Base-by-base conservation (phyloP, 2,888 invertebrate species). In the Drosophila robusta region DNA sequence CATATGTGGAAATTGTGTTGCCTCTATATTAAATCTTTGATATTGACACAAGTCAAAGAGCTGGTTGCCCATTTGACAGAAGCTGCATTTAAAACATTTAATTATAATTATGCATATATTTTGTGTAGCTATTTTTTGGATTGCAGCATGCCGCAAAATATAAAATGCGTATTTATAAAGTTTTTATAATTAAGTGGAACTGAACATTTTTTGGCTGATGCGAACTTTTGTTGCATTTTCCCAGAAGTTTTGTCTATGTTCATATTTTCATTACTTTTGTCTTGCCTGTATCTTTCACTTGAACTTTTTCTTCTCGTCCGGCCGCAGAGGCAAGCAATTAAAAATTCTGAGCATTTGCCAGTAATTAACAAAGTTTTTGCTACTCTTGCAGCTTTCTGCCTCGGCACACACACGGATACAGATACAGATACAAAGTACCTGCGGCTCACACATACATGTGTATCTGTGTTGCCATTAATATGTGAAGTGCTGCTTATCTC, bases 361-460 rank as follows among this genome's bases (percentile, higher is more conserved):
- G 29, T 56, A 68, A 71, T 77, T 72, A 68, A 57, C 24, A 67
- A 66, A 78, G 57, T 62, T 75, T 32, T 26, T 46, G 52, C 45
- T 41, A 52, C 36, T 51, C 57, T 39, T 22, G 26, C 42, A 44
- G 22, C 39, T 51, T 52, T 45, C 18, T 14, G 24, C 8, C 26
- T 14, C 29, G 42, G 16, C 46, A 29, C 14, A 39, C 39, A 45
- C 38, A 51, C 39, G 24, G 26, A 46, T 18, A 16, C 8, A 5
- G 39, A 49, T 29, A 29, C 24, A 11, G 11, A 26, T 9, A 29
- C 29, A 34, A 52, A 22, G 38, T 41, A 47, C 22, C 38, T 45
- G 16, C 26, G 29, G 16, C 29, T 29, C 26, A 29, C 8, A 38
- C 5, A 8, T 36, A 29, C 1, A 14, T 9, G 8, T 49, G 29